A percentile compares a stretch with the other conserved stretches of the same genome.
These are phyloP conservation scores for Tachypleus tridentatus DNA, from an alignment of 1,140 invertebrate species.

Conservation along the genomic window DNA sequence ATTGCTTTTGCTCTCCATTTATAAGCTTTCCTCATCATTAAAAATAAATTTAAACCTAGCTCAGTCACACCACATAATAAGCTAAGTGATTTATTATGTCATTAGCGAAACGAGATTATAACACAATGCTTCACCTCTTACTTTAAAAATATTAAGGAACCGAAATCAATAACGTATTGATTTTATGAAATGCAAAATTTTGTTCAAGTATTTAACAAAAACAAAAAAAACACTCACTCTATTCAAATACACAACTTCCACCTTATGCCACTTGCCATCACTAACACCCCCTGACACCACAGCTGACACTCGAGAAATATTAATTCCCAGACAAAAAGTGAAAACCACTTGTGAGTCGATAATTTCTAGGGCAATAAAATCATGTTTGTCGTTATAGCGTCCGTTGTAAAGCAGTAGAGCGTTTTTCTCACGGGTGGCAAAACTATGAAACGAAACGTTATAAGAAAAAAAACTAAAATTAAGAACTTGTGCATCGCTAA, in stretches of 20 bases:
- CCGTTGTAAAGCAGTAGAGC: slow-evolving; percentile 89
- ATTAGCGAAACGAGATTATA: too few relatives aligned
- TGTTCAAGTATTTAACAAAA: neutral
- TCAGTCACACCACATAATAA: too few relatives aligned
- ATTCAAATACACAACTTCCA: slow-evolving; percentile 75
- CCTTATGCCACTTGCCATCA: slow-evolving; percentile 89
- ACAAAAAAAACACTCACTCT: slow-evolving; percentile 41
- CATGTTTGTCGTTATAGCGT: slow-evolving; percentile 85
- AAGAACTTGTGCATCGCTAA: neutral
- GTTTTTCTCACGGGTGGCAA: slow-evolving; percentile 70
- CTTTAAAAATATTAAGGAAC: too few relatives aligned
- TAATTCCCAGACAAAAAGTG: slow-evolving; percentile 75
- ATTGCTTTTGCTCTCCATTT: too few relatives aligned
- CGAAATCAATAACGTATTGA: too few relatives aligned
- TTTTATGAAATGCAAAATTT: too few relatives aligned
- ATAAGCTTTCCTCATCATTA: too few relatives aligned
- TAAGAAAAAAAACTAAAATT: slow-evolving; percentile 1
- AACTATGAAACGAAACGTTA: slow-evolving; percentile 41
- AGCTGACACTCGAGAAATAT: slow-evolving; percentile 52
- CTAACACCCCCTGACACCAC: slow-evolving; percentile 51
- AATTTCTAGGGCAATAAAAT: slow-evolving; percentile 88
- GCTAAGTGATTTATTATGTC: too few relatives aligned
- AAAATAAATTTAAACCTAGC: too few relatives aligned
- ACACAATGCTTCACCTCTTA: too few relatives aligned
- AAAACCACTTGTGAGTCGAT: slow-evolving; percentile 62